Base-by-base conservation (phyloP, 1,140 invertebrate genomes). In the Pollicipes pollicipes region DNA sequence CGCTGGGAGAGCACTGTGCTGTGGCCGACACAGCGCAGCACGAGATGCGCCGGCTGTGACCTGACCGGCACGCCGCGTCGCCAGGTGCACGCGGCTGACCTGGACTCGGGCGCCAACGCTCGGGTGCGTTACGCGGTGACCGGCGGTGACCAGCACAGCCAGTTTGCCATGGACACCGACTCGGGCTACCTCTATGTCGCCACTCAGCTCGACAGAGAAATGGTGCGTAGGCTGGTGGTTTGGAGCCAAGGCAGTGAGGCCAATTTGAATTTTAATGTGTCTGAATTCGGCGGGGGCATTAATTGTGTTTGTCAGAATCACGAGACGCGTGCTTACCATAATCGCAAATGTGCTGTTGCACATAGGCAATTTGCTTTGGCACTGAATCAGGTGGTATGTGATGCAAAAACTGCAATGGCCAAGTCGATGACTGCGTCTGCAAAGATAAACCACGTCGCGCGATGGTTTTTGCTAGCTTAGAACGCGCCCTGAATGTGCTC, bases 21-120 rank as follows among this genome's bases (percentile, higher is more conserved):
- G 35, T 35, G 35, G 35, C 35, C 35, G 6, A 35, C 35, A 6
- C 35, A 35, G 6, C 6, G 6, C 35, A n/a, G n/a, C 35, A 35
- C 35, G 6, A 8, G 6, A 6, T 35, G 6, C 17, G 6, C 17
- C 6, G 17, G 6, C 35, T 6, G 35, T 35, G 35, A 35, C 35
- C 35, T 17, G 35, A 8, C 35, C 17, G 35, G n/a, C n/a, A n/a
- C 17, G 35, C 35, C 17, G 35, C 17, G 35, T 8, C 35, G 35
- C 35, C 35, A 35, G 35, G 35, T 35, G 17, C 35, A 35, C 35
- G 35, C 35, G 35, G 35, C 35, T 35, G 92, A 94, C 82, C 80
- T 89, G 21, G 92, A 95, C 77, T 88, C 88, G 71, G 85, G 84
- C n/a, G 80, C 84, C 35, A 94, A 93, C 80, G 89, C 89, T 0